Percentiles rank a stretch among this genome's conserved stretches.
Conservation (phyloP, 2,888 invertebrate species). For the Gymnocheta viridis region DNA sequence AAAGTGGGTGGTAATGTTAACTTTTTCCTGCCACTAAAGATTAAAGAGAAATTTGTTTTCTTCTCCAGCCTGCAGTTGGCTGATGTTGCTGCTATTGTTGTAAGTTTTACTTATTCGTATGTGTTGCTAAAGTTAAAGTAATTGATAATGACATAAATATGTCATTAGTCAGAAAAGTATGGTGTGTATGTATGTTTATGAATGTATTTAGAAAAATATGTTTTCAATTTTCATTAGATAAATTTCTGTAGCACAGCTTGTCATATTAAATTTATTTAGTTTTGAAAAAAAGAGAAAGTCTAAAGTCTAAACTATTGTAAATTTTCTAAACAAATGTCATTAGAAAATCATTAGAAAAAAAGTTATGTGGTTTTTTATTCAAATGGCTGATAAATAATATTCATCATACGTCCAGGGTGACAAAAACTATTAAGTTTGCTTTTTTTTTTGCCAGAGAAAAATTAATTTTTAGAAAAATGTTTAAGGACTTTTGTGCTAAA, state of each 20-base stretch:
- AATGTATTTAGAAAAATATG: conserved; percentile 5
- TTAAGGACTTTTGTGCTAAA: no score
- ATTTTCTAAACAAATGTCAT: background rate
- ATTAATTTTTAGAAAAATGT: background rate
- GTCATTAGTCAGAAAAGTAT: conserved; percentile 49
- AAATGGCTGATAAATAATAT: conserved; percentile 27
- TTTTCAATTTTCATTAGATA: conserved; percentile 22
- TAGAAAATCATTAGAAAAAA: background rate
- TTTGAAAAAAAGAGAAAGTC: conserved; percentile 16
- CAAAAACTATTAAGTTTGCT: background rate
- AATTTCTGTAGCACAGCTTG: background rate
- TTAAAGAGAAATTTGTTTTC: conserved; percentile 66
- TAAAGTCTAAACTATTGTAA: background rate
- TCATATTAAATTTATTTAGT: background rate
- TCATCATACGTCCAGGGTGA: conserved; percentile 33
- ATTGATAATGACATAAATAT: conserved; percentile 69
- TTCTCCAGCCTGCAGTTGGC: background rate
- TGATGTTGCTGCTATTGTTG: conserved; percentile 3
- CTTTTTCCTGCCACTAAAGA: conserved; percentile 66
- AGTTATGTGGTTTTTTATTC: background rate
- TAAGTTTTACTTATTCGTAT: background rate
- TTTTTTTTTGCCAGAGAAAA: background rate
- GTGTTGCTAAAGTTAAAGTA: conserved; percentile 31
- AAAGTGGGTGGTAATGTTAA: conserved; percentile 59
- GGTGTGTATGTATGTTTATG: background rate